These are phyloP conservation scores for Heterodera filipjevi DNA, from an alignment of 2,888 invertebrate genomes.

Conservation along the genomic window DNA sequence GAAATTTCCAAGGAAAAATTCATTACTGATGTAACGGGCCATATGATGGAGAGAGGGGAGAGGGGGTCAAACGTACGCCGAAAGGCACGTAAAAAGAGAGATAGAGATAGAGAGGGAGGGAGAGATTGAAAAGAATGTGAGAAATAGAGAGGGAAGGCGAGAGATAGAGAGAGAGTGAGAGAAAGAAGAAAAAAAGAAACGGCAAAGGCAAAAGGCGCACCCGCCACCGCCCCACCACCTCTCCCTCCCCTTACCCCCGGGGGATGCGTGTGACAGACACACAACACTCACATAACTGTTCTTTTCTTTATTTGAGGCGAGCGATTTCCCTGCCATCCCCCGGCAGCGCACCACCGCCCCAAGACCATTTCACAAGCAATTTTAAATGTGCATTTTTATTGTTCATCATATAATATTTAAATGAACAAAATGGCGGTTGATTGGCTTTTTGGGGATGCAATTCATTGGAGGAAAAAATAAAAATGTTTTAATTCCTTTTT, in stretches of 20 bases:
- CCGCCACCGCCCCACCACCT: not conserved
- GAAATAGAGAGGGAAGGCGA: too few relatives aligned
- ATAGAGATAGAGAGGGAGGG: too few relatives aligned
- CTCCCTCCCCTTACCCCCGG: too few relatives aligned
- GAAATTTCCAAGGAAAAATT: not conserved
- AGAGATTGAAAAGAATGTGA: not conserved
- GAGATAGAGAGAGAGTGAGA: not conserved
- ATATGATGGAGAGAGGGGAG: not conserved
- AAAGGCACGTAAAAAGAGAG: not conserved
- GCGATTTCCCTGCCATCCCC: not conserved
- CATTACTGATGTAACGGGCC: not conserved
- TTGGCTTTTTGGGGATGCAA: not conserved
- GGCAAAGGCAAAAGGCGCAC: not conserved
- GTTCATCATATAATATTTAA: too few relatives aligned
- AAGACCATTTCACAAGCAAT: not conserved
- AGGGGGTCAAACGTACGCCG: not conserved
- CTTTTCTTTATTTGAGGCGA: not conserved
- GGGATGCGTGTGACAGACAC: conserved; percentile 2
- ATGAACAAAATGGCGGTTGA: too few relatives aligned
- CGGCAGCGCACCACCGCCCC: not conserved
- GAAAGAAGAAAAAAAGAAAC: not conserved
- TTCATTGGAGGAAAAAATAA: not conserved
- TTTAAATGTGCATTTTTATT: not conserved
- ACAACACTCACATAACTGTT: not conserved
- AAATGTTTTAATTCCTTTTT: too few relatives aligned